Conservation (phyloP, 1,140 invertebrate species). For the Goniozus legneri region DNA sequence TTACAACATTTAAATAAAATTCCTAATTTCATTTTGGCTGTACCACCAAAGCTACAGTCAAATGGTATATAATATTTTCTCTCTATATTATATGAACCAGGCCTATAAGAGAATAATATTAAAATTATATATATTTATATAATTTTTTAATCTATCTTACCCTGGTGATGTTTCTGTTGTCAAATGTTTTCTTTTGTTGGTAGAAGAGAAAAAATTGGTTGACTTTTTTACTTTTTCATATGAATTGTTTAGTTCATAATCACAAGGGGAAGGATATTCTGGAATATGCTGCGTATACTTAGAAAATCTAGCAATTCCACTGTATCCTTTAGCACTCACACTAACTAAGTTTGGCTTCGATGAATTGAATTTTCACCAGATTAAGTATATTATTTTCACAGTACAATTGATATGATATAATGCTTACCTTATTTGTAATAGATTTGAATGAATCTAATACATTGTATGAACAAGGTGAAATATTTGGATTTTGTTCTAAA, state of each 20-base stretch:
- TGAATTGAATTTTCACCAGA: not conserved
- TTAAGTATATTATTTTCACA: constrained; percentile 2
- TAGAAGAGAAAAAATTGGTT: constrained; percentile 28
- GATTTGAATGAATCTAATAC: constrained; percentile 31
- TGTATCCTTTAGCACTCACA: constrained; percentile 40
- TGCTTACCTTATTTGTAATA: constrained; percentile 29
- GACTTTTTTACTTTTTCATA: constrained; percentile 16
- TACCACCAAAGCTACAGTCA: constrained; percentile 41
- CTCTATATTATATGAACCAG: constrained; percentile 28
- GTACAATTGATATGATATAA: constrained; percentile 1
- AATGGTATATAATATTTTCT: constrained; percentile 22
- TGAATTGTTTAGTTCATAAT: constrained; percentile 22
- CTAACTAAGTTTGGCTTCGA: constrained; percentile 30
- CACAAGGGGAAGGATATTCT: constrained; percentile 31
- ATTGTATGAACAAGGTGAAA: constrained; percentile 36
- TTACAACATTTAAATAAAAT: constrained; percentile 43
- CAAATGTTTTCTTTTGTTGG: constrained; percentile 15
- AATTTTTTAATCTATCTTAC: constrained; percentile 23
- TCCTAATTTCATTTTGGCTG: constrained; percentile 35
- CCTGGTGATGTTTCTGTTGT: constrained; percentile 32
- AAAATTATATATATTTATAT: constrained; percentile 3
- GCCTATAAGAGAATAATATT: constrained; percentile 24
- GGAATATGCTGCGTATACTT: constrained; percentile 11
- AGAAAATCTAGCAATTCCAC: constrained; percentile 30
- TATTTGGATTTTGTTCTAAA: constrained; percentile 32